phyloP scores from a whole-genome alignment of 1,140 invertebrate species.

The Agrilus planipennis region DNA sequence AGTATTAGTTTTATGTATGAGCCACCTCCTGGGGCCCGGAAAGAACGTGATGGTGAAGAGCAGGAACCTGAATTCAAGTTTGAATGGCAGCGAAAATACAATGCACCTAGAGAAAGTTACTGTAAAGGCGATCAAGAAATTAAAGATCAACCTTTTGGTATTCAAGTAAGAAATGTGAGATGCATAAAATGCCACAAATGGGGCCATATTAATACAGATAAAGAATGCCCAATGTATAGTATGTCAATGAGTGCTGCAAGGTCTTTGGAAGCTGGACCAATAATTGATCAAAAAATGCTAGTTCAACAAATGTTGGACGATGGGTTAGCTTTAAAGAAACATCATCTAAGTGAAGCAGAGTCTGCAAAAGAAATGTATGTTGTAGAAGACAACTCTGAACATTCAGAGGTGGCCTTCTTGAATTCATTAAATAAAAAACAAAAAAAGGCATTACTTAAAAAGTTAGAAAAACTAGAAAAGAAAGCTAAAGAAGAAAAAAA shows the following conservation, averaged over 20 bases:
- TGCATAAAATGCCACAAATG: slow-evolving; percentile 99
- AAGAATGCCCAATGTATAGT: slow-evolving; percentile 89
- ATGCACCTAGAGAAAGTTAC: slow-evolving; percentile 94
- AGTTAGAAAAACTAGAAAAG: no score
- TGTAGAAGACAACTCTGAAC: slow-evolving; percentile 38
- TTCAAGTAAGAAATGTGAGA: slow-evolving; percentile 91
- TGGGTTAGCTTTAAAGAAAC: slow-evolving; percentile 78
- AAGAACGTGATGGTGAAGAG: slow-evolving; percentile 81
- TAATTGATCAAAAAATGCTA: slow-evolving; percentile 57
- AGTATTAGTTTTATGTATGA: slow-evolving; percentile 99
- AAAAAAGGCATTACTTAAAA: slow-evolving; percentile 82
- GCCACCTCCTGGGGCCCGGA: slow-evolving; percentile 92
- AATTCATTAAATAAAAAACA: slow-evolving; percentile 76
- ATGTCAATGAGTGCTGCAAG: slow-evolving; percentile 60
- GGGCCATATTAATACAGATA: slow-evolving; percentile 98
- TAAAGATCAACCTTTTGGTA: slow-evolving; percentile 97
- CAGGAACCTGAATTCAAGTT: slow-evolving; percentile 97
- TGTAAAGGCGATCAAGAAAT: slow-evolving; percentile 94
- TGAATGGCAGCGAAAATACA: slow-evolving; percentile 98
- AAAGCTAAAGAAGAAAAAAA: slow-evolving; percentile 1
- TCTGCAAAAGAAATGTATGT: slow-evolving; percentile 32
- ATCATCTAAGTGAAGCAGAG: slow-evolving; percentile 37
- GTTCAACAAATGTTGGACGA: slow-evolving; percentile 87
- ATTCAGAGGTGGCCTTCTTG: slow-evolving; percentile 67
- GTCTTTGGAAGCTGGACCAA: slow-evolving; percentile 42